A percentile compares a stretch with the other conserved stretches of the same genome.
phyloP scores from a whole-genome alignment of 2,888 invertebrate genomes.

The Cephus runcator region DNA sequence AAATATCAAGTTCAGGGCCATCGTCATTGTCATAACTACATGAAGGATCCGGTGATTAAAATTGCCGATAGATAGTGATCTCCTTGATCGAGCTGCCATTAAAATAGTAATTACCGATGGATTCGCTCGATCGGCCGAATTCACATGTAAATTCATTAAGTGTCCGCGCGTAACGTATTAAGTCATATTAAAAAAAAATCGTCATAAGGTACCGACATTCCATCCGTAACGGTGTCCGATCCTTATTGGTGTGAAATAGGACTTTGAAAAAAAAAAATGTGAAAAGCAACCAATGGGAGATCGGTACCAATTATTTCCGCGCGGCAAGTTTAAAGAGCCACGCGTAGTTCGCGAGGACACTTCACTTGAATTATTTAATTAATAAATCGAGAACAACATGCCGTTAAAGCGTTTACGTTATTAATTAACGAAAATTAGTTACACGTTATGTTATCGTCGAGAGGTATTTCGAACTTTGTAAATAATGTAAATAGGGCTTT shows the following conservation, averaged over 20 bases:
- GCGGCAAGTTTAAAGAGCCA: background rate
- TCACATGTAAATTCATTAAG: background rate
- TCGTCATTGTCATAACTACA: background rate
- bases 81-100: background rate
- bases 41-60: background rate
- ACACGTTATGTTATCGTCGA: slow-evolving; percentile 35
- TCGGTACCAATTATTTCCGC: background rate
- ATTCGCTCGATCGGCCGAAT: background rate
- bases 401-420: slow-evolving; percentile 20
- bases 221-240: background rate
- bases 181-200: background rate
- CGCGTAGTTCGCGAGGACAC: background rate
- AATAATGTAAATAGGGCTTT: slow-evolving; percentile 70
- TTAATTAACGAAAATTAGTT: slow-evolving; percentile 26
- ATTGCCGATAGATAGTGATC: background rate
- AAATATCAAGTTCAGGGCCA: background rate
- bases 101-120: background rate
- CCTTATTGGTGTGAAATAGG: background rate
- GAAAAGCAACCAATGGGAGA: background rate
- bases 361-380: background rate
- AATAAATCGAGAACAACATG: background rate
- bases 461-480: slow-evolving; percentile 56
- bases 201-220: background rate
- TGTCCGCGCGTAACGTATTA: background rate
- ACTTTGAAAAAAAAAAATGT: background rate